Percentiles rank a stretch among this genome's conserved stretches.
phyloP scores from a whole-genome alignment of 2,888 invertebrate genomes.

The Argyresthia albistria region DNA sequence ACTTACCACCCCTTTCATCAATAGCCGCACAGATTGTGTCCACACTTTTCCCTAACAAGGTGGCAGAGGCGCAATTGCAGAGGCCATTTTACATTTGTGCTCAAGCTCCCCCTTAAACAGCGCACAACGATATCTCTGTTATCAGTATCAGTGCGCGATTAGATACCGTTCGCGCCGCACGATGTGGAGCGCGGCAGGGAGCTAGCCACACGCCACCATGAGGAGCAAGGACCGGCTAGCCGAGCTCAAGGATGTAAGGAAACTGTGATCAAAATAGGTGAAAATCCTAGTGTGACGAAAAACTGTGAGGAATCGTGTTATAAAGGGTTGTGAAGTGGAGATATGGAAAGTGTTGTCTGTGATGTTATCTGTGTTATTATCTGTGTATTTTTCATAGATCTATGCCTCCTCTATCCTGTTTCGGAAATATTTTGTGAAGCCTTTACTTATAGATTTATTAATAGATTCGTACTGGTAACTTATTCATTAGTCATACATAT shows the following conservation, averaged over 20 bases:
- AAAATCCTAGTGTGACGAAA: not conserved
- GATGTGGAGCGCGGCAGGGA: slow-evolving; percentile 73
- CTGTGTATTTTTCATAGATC: too few relatives aligned
- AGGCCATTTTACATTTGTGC: too few relatives aligned
- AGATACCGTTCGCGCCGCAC: slow-evolving; percentile 64
- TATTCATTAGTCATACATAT: too few relatives aligned
- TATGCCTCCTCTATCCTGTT: too few relatives aligned
- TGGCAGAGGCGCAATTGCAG: too few relatives aligned
- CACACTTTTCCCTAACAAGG: too few relatives aligned
- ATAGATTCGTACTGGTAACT: too few relatives aligned
- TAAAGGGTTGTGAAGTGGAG: not conserved
- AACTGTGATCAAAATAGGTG: too few relatives aligned
- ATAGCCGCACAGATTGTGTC: too few relatives aligned
- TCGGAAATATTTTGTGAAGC: too few relatives aligned
- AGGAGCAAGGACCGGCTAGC: slow-evolving; percentile 54
- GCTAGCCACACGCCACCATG: slow-evolving; percentile 36
- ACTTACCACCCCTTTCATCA: too few relatives aligned
- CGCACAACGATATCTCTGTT: not conserved
- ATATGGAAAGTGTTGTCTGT: not conserved
- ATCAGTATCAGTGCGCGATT: slow-evolving; percentile 41
- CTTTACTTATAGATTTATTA: too few relatives aligned
- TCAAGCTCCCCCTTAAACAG: not conserved
- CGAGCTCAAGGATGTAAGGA: slow-evolving; percentile 50
- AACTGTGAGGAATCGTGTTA: not conserved
- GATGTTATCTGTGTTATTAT: not conserved